phyloP scores from a whole-genome alignment of 2,113 vertebrate species.

The Heterotilapia buettikoferi region DNA sequence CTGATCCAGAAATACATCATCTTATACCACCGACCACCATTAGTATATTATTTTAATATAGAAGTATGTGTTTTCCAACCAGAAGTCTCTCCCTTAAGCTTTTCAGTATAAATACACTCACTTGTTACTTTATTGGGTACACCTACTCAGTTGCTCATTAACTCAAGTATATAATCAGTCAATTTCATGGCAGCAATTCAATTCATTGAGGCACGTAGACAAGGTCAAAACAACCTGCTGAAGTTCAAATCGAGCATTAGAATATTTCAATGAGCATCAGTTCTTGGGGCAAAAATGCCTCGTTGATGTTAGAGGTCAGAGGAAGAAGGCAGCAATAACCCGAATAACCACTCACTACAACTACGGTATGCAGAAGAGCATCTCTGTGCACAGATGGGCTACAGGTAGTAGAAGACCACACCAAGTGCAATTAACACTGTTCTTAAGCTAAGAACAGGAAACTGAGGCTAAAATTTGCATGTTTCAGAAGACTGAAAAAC shows the following conservation, averaged over 20 bases:
- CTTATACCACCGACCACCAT: neutral
- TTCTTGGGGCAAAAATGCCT: neutral
- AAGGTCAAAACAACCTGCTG: neutral
- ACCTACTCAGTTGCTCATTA: neutral
- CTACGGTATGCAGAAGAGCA: neutral
- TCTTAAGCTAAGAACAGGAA: neutral
- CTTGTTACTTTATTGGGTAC: neutral
- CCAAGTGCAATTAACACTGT: neutral
- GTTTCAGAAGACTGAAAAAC: neutral
- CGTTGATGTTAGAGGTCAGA: neutral
- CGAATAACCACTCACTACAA: neutral
- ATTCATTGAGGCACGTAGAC: neutral
- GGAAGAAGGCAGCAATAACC: neutral
- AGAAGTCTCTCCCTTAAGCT: neutral
- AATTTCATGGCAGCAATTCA: neutral
- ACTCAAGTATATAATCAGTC: neutral
- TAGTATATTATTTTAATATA: neutral
- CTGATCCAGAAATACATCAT: neutral
- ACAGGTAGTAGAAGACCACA: neutral
- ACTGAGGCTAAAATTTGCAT: neutral
- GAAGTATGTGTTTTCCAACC: neutral
- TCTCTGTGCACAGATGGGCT: neutral
- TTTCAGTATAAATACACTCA: neutral
- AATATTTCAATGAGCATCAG: neutral
- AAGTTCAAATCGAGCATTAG: neutral